phyloP scores from a whole-genome alignment of 2,888 invertebrate species.

The Stenodema calcarata region DNA sequence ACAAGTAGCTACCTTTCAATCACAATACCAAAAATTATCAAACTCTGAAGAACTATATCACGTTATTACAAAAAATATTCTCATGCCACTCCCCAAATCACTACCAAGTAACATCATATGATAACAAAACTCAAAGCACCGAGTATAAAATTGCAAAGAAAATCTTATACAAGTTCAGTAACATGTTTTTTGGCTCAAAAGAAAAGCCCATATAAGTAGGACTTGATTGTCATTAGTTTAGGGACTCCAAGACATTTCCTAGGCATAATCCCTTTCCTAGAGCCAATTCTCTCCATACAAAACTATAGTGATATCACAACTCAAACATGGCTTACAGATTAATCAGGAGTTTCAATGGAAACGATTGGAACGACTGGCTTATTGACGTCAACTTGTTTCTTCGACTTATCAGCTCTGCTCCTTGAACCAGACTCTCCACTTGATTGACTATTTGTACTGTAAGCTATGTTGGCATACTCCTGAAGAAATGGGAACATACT shows the following conservation, averaged over 20 bases:
- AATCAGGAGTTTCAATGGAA: constrained; percentile 91
- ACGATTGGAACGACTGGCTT: constrained; percentile 89
- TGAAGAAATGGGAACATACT: constrained; percentile 93
- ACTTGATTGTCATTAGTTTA: background rate
- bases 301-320: background rate
- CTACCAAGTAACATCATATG: background rate
- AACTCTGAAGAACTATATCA: too few species aligned
- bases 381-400: constrained; percentile 75
- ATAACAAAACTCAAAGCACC: background rate
- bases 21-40: too few species aligned
- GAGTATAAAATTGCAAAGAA: background rate
- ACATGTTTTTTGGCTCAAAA: background rate
- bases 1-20: too few species aligned
- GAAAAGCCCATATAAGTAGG: background rate
- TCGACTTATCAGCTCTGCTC: constrained; percentile 65
- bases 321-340: constrained; percentile 58
- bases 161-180: background rate
- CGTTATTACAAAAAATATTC: too few species aligned
- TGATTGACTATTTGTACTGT: constrained; percentile 67
- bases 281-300: background rate
- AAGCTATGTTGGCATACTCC: constrained; percentile 98
- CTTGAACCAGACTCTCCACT: constrained; percentile 60
- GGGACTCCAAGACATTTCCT: background rate
- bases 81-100: background rate
- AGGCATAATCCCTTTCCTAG: background rate